A percentile compares a stretch with the other conserved stretches of the same genome.
Conservation (phyloP, 2,113 vertebrate species). For the Chelonoidis abingdonii region DNA sequence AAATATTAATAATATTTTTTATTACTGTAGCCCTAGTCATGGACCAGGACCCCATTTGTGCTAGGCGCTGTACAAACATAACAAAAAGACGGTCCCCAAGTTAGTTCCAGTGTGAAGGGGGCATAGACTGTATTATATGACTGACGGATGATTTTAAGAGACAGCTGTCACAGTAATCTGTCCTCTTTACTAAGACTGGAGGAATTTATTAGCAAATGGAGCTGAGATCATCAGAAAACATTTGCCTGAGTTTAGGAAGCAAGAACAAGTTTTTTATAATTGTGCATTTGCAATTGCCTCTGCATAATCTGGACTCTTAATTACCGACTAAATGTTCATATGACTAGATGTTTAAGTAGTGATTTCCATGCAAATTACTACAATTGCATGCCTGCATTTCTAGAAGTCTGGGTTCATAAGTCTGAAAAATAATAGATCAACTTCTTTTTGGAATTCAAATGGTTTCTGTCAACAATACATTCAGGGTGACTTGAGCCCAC, state of each 20-base stretch:
- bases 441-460: neutral
- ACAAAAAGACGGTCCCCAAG: neutral
- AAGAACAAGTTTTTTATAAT: neutral
- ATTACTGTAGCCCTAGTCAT: neutral
- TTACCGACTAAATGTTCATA: neutral
- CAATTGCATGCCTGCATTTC: rapidly evolving
- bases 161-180: neutral
- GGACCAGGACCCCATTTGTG: neutral
- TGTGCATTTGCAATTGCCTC: neutral
- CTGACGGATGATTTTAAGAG: neutral
- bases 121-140: neutral
- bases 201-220: neutral
- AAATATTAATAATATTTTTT: neutral
- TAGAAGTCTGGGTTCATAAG: neutral
- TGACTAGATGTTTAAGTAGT: neutral
- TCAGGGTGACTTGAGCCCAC: neutral
- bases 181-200: neutral
- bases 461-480: neutral
- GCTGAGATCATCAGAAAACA: neutral
- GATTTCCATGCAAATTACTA: neutral
- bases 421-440: neutral
- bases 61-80: neutral
- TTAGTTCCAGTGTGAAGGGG: neutral
- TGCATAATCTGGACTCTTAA: neutral
- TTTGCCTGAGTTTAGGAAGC: conserved; percentile 16